A percentile compares a stretch with the other conserved stretches of the same genome.
These are phyloP conservation scores for Rotaria macrura DNA, from an alignment of 2,888 invertebrate genomes.

Conservation along the genomic window DNA sequence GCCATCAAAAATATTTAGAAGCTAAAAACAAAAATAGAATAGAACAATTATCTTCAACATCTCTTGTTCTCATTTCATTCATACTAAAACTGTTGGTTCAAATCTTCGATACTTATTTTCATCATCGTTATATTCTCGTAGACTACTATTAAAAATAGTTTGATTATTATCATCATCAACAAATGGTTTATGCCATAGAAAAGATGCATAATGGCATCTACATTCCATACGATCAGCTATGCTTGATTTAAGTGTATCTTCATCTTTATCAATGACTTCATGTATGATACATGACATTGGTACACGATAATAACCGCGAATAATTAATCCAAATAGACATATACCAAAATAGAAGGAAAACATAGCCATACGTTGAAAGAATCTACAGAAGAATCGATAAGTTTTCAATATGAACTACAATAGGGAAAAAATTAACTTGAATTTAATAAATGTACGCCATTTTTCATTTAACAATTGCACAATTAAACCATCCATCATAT, in stretches of 20 bases:
- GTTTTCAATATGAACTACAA: not conserved
- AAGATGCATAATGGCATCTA: constrained; percentile 27
- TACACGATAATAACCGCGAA: constrained; percentile 1
- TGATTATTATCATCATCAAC: not conserved
- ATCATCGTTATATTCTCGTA: not conserved
- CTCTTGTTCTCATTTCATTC: not conserved
- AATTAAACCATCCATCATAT: constrained; percentile 81
- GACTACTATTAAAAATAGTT: not conserved
- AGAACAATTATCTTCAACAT: not conserved
- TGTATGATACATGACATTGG: not conserved
- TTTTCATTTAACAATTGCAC: constrained; percentile 86
- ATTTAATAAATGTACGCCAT: constrained; percentile 92
- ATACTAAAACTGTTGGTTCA: not conserved
- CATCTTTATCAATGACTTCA: not conserved
- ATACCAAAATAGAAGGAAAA: not conserved
- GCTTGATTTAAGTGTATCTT: not conserved
- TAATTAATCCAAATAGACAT: not conserved
- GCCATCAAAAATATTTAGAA: constrained; percentile 65
- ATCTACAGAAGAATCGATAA: not conserved
- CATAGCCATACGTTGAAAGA: constrained; percentile 10
- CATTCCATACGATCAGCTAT: not conserved
- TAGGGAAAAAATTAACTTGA: constrained; percentile 49
- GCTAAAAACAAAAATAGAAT: constrained; percentile 36
- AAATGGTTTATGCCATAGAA: constrained; percentile 25
- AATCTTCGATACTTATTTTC: not conserved